phyloP scores from a whole-genome alignment of 2,113 vertebrate genomes.

The Acanthisitta chloris region DNA sequence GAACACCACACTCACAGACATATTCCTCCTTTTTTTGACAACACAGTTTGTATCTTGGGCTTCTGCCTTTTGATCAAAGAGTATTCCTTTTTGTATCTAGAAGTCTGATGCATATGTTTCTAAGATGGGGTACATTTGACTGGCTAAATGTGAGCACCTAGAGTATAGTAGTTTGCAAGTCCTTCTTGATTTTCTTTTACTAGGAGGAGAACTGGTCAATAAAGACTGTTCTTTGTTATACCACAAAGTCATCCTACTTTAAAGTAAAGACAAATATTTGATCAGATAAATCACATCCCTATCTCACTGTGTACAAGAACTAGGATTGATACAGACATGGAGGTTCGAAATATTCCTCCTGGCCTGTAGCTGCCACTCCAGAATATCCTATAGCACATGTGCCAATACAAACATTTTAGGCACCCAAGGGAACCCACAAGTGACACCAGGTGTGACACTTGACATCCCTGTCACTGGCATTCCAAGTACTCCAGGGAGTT shows the following conservation, averaged over 20 bases:
- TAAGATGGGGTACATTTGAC: not conserved
- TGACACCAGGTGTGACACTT: not conserved
- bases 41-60: rapidly evolving
- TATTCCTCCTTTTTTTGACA: not conserved
- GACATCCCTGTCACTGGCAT: not conserved
- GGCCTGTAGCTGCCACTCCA: not conserved
- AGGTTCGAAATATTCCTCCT: not conserved
- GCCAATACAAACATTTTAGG: not conserved
- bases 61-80: not conserved
- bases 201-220: not conserved
- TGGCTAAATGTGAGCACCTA: not conserved
- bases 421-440: not conserved
- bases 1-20: rapidly evolving
- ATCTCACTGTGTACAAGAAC: not conserved
- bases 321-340: not conserved
- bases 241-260: not conserved
- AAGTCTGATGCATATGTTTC: not conserved
- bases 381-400: not conserved
- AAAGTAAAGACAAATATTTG: not conserved
- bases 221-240: not conserved
- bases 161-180: not conserved
- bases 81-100: not conserved
- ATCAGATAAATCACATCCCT: not conserved
- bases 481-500: not conserved
- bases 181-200: not conserved